Evolutionary conservation across 2,113 vertebrate species (phyloP), one percentile per base, ranked within the genome.

Genomic region (Conger conger): DNA sequence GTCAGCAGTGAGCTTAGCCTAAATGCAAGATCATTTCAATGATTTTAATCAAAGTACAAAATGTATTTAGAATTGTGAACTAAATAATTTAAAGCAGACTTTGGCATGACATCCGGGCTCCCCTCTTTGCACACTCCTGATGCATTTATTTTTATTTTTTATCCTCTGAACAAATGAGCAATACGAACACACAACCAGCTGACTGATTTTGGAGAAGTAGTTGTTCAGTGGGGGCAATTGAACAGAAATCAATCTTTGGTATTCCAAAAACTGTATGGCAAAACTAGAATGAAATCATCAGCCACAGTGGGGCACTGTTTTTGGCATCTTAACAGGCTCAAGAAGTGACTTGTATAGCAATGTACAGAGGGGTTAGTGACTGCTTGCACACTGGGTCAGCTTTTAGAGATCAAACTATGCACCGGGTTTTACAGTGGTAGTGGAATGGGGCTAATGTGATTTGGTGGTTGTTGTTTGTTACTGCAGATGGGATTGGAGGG

Each of bases 401-500:
- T 7, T 27, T 63, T 23, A 7, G 30, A 33, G n/a, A 73, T n/a
- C 4, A 13, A 73, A 11, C 8, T 33, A 11, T 73, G 15, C 68
- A 73, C 68, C 7, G 68, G 11, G 68, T 73, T 4, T 33, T 33
- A n/a, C 9, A 7, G 68, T 33, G 11, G 68, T n/a, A 8, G 9
- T 33, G 68, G 68, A 13, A 11, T 27, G 9, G 4, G 2, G 33
- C n/a, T 38, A 30, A 42, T 53, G 11, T 80, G 20, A 63, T 76
- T 27, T 68, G 42, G 18, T 38, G 60, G 36, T 30, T 45, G 15
- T 42, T 53, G 9, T 54, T 33, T 88, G 88, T 38, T 82, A n/a
- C 8, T 60, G 1, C 87, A 99, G 98, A 97, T 99, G 97, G 98
- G 97, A 63, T 94, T 99, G 87, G 98, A 98, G 87, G 93, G 94